Evolutionary conservation across 2,797 vertebrate genomes (phyloP).

Genomic region (Myripristis jacobus): DNA sequence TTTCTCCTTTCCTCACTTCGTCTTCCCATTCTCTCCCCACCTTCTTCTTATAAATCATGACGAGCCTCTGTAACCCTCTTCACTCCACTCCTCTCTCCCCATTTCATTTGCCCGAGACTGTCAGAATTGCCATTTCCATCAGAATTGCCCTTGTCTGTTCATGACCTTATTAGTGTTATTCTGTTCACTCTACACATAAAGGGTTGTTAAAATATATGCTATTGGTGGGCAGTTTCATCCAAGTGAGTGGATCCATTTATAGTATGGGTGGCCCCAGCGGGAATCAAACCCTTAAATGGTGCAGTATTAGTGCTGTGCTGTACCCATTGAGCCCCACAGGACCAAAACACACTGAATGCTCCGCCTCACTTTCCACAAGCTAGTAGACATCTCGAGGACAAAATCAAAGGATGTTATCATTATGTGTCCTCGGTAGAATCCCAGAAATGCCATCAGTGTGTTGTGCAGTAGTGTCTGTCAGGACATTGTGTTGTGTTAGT

Average conservation of each 20-base stretch:
- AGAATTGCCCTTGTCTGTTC: slow-evolving; percentile 5
- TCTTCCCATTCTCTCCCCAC: not conserved
- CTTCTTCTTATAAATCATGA: too few relatives aligned
- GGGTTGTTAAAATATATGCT: slow-evolving; percentile 33
- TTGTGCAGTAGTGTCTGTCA: slow-evolving; percentile 56
- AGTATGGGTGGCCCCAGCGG: slow-evolving; percentile 67
- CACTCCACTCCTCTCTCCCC: slow-evolving; percentile 9
- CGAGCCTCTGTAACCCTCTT: not conserved
- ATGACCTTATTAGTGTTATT: slow-evolving; percentile 14
- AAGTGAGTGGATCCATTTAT: slow-evolving; percentile 67
- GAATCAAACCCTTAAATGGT: slow-evolving; percentile 80
- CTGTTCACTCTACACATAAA: slow-evolving; percentile 21
- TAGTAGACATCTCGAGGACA: slow-evolving; percentile 28
- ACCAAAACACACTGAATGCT: slow-evolving; percentile 44
- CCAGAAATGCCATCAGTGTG: slow-evolving; percentile 72
- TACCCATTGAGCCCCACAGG: slow-evolving; percentile 49
- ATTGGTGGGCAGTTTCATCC: slow-evolving; percentile 43
- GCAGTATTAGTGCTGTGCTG: slow-evolving; percentile 64
- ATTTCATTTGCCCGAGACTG: slow-evolving; percentile 5
- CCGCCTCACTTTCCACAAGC: slow-evolving; percentile 67
- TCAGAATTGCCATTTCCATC: slow-evolving; percentile 1
- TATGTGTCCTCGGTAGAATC: slow-evolving; percentile 4
- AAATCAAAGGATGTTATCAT: slow-evolving; percentile 37
- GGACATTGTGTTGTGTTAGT: slow-evolving; percentile 63
- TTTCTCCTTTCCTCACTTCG: not conserved